These are phyloP conservation scores for Caenorhabditis drosophilae DNA, from an alignment of 2,888 invertebrate genomes.

Conservation along the genomic window DNA sequence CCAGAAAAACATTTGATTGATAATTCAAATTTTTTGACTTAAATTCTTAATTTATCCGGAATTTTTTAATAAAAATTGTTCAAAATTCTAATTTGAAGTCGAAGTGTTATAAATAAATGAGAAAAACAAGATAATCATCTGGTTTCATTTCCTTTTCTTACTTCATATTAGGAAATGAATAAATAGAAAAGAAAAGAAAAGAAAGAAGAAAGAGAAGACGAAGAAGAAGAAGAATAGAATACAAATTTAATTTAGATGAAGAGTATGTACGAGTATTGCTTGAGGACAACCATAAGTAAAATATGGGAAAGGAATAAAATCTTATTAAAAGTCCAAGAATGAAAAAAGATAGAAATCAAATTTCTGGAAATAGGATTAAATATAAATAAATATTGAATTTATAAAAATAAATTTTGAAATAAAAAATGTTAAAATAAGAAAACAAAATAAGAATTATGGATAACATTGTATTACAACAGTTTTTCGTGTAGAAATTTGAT, in stretches of 20 bases:
- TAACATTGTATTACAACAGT: background rate
- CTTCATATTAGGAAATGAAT: background rate
- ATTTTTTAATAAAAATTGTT: background rate
- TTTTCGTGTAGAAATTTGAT: background rate
- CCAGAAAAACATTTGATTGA: background rate
- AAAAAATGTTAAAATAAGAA: background rate
- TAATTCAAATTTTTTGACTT: background rate
- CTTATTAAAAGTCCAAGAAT: background rate
- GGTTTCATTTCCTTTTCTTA: background rate
- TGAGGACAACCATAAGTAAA: too few species aligned
- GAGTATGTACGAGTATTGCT: too few species aligned
- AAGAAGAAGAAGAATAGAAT: too few species aligned
- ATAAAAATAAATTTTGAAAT: background rate
- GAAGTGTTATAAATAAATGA: background rate
- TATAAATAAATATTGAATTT: background rate
- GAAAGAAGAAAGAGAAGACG: too few species aligned
- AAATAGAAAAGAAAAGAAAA: background rate
- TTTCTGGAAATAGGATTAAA: background rate
- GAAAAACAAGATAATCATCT: background rate
- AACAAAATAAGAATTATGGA: background rate
- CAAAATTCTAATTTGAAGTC: background rate
- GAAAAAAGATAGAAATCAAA: background rate
- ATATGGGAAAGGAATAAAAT: too few species aligned
- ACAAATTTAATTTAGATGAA: too few species aligned
- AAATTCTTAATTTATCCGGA: background rate